A percentile compares a stretch with the other conserved stretches of the same genome.
phyloP scores from a whole-genome alignment of 92 coral and sea anemone genomes.

The Scolanthus callimorphus region DNA sequence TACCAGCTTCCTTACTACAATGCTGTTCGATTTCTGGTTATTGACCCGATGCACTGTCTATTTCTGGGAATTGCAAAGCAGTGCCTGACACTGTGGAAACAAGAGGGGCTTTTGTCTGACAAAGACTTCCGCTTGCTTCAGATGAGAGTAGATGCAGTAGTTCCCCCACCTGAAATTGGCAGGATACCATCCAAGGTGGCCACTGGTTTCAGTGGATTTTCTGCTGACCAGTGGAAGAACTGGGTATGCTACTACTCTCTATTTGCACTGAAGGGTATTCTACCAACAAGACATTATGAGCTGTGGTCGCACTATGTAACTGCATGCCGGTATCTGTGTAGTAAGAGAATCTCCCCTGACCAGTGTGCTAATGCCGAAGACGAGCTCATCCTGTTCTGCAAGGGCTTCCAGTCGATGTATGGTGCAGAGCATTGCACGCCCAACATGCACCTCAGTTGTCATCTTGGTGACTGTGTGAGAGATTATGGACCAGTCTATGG shows the following conservation, averaged over 20 bases:
- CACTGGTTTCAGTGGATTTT: conserved; percentile 53
- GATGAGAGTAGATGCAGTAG: conserved; percentile 25
- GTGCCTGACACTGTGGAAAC: conserved; percentile 20
- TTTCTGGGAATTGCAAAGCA: conserved; percentile 47
- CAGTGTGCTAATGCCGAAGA: conserved; percentile 31
- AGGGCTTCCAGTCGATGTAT: conserved; percentile 22
- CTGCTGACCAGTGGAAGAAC: conserved; percentile 65
- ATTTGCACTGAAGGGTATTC: conserved; percentile 48
- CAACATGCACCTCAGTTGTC: conserved; percentile 58
- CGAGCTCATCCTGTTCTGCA: conserved; percentile 24
- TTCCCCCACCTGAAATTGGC: conserved; percentile 45
- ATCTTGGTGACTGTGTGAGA: conserved; percentile 32
- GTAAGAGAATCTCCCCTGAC: conserved; percentile 20
- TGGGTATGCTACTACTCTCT: conserved; percentile 43
- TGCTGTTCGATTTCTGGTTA: conserved; percentile 31
- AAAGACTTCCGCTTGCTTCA: conserved; percentile 30
- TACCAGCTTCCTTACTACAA: conserved; percentile 48
- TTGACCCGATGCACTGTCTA: too few relatives aligned
- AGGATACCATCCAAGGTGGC: conserved; percentile 47
- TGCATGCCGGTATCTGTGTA: conserved; percentile 31
- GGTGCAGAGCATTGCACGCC: conserved; percentile 33
- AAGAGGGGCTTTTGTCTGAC: conserved; percentile 11
- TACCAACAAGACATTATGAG: conserved; percentile 28
- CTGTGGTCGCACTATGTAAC: conserved; percentile 27
- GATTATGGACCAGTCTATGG: conserved; percentile 43